Evolutionary conservation across 1,140 invertebrate genomes (phyloP), one percentile per base, ranked within the genome.

Genomic region (Coenobita brevimanus): DNA sequence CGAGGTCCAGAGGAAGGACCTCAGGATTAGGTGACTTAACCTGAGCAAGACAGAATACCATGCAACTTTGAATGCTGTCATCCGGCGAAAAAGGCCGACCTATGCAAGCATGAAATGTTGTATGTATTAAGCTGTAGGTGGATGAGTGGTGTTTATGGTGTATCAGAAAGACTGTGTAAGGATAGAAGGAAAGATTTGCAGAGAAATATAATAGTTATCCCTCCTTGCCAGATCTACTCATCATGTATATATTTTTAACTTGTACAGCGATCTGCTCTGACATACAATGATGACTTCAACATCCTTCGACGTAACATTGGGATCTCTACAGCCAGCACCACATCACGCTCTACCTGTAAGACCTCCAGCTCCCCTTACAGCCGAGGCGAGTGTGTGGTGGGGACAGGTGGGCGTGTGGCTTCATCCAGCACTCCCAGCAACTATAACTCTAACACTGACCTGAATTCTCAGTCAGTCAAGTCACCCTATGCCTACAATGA

Each of bases 241-340:
- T 13, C 6, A 0, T 46, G 21, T n/a, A 24, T 27, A 27, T 38
- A 17, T 3, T 0, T 30, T 36, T 64, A 60, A 17, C 30, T 43
- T 64, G 38, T 93, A 71, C 91, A 96, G 96, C 93, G 96, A 89
- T 97, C 97, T 3, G 96, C 97, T 6, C 92, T 97, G 75, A 96
- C 96, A 0, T 98, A 98, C 92, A 95, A 96, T 90, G 95, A 95
- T 90, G 94, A 94, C 36, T 92, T 93, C 71, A 94, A 92, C 91
- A 93, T 94, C 27, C 93, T 95, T 1, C 93, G 96, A 89, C 93
- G 97, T 71, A 97, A 98, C 91, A 95, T 98, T 89, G 97, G 97
- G 33, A 98, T 99, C 87, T 98, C 97, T n/a, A 97, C 97, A 0
- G 97, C 97, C 0, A 98, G 97, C 82, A 98, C 97, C 0, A 99